A percentile compares a stretch with the other conserved stretches of the same genome.
Conservation (phyloP, 2,797 vertebrate species). For the Gymnopithys bicolor region DNA sequence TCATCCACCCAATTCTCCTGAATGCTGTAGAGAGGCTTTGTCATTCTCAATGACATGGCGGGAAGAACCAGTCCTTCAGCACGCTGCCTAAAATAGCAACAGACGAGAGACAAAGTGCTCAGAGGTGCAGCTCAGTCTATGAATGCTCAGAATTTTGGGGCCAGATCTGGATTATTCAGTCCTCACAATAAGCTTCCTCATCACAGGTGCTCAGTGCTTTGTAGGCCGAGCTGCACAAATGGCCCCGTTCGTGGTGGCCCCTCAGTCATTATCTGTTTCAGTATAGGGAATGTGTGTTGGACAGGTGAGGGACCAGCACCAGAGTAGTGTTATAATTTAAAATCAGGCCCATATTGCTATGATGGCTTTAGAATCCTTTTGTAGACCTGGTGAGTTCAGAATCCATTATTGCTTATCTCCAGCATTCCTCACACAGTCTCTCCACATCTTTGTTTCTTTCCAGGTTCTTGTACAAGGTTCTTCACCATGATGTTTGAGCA, state of each 20-base stretch:
- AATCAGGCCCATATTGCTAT: neutral
- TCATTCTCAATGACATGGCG: slow-evolving; percentile 57
- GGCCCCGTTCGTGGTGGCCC: neutral
- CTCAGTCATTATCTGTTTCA: neutral
- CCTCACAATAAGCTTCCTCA: neutral
- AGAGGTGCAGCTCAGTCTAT: slow-evolving; percentile 25
- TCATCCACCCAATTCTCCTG: slow-evolving; percentile 50
- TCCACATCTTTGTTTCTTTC: neutral
- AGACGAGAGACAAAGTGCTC: slow-evolving; percentile 45
- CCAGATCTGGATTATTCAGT: slow-evolving; percentile 40
- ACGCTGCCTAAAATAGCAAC: slow-evolving; percentile 40
- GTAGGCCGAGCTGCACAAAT: neutral
- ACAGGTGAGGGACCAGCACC: neutral
- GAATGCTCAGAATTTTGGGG: slow-evolving; percentile 39
- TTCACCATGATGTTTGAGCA: neutral
- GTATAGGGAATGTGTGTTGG: neutral
- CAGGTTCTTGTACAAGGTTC: neutral
- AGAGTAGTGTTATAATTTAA: neutral
- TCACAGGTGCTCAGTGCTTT: neutral
- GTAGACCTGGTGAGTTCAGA: neutral
- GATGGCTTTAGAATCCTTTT: neutral
- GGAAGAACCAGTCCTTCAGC: slow-evolving; percentile 49
- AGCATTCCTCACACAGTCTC: neutral
- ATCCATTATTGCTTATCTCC: neutral
- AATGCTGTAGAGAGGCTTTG: slow-evolving; percentile 63